These are phyloP conservation scores for Eulemur albifrons DNA, from an alignment of 2,797 vertebrate species.

Conservation along the genomic window DNA sequence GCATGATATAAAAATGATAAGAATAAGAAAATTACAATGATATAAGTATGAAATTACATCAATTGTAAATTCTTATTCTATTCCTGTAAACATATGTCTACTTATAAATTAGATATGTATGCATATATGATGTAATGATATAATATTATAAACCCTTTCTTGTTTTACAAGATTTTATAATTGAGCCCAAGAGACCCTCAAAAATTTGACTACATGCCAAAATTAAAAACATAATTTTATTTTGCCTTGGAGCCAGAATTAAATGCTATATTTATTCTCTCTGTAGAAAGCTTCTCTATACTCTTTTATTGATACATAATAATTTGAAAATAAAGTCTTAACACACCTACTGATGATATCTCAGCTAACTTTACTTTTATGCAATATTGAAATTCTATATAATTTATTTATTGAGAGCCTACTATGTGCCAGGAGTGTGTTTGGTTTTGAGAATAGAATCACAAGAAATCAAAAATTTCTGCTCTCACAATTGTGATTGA, in stretches of 20 bases:
- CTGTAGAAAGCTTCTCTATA: background rate
- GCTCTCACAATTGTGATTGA: background rate
- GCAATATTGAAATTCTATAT: background rate
- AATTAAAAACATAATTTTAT: background rate
- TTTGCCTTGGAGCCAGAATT: background rate
- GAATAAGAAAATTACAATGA: background rate
- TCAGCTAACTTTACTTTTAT: background rate
- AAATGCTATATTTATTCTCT: background rate
- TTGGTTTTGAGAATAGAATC: background rate
- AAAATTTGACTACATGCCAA: background rate
- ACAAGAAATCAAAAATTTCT: background rate
- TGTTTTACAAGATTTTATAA: background rate
- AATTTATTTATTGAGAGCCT: background rate
- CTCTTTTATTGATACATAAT: too few relatives aligned
- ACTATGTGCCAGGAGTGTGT: background rate
- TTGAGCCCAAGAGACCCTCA: background rate
- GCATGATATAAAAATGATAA: background rate
- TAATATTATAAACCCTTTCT: background rate
- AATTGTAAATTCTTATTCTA: background rate
- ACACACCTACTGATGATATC: background rate
- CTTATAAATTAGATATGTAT: background rate
- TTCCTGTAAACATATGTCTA: background rate
- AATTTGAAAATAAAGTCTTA: too few relatives aligned
- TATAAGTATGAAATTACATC: background rate
- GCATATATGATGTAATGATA: background rate